Evolutionary conservation across 2,113 vertebrate genomes (phyloP), one percentile per base, ranked within the genome.

Genomic region (Salvelinus sp.): DNA sequence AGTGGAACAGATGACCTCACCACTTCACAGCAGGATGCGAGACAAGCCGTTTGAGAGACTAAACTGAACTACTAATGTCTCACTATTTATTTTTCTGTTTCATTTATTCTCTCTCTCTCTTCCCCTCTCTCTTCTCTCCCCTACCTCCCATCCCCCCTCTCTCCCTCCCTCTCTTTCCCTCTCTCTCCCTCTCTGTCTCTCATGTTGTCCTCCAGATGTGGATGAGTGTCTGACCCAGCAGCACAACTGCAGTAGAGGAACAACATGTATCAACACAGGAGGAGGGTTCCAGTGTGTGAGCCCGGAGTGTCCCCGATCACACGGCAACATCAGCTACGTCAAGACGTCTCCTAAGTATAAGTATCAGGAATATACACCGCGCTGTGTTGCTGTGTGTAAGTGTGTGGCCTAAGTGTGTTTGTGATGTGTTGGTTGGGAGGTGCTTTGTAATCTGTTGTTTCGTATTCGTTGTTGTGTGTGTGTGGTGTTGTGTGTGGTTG

Each of bases 261-360:
- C 93, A 38, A 93, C 87, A 69, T 99, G 97, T 89, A 94, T 99
- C 92, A 99, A 99, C 89, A 97, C 90, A 0, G 93, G 96, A 0
- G 97, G 96, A 9, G 87, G 94, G 66, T 98, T 97, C 93, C 95
- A 94, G 85, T 99, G 97, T 0, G 94, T 97, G 83, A 95, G 77
- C 77, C 95, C 97, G 0, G 93, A 93, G 86, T 99, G 97, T 68
- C 97, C 97, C 0, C 91, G 89, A 3, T 86, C 95, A 0, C 62
- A 88, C 0, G 91, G 93, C 81, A 96, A 98, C 6, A 28, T 95
- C 88, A 98, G 95, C 92, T 99, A 99, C 0, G 94, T 99, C 85
- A 98, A 94, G 92, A 98, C 97, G 0, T 97, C 96, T 1, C 90
- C n/a, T n/a, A n/a, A n/a, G n/a, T n/a, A n/a, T n/a, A n/a, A n/a